Evolutionary conservation across 2,113 vertebrate species (phyloP).

Genomic region (Zosterops pallidus): DNA sequence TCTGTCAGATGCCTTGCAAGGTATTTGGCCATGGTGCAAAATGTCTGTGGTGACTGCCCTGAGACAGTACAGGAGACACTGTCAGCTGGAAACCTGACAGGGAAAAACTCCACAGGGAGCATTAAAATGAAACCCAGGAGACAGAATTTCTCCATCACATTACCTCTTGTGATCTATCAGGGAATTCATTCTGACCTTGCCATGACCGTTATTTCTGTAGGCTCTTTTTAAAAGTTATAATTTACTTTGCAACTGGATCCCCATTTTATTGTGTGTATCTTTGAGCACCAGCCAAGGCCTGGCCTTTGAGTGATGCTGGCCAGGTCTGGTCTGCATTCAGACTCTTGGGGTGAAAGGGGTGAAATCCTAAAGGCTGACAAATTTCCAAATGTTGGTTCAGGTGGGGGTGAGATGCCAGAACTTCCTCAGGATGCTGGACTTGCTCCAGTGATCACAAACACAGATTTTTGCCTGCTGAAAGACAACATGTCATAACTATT

Average conservation of each 20-base stretch:
- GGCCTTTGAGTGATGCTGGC: background rate
- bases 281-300: background rate
- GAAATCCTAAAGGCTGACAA: background rate
- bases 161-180: background rate
- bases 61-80: background rate
- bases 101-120: background rate
- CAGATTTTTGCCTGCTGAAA: background rate
- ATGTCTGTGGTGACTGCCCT: background rate
- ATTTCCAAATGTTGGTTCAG: slow-evolving; percentile 38
- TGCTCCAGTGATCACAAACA: slow-evolving; percentile 20
- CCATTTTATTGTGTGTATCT: background rate
- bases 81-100: background rate
- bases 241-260: slow-evolving; percentile 28
- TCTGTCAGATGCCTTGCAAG: background rate
- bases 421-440: slow-evolving; percentile 20
- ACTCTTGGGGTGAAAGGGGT: background rate
- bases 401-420: slow-evolving; percentile 21
- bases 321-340: background rate
- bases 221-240: background rate
- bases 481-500: background rate
- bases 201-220: background rate
- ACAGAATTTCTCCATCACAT: background rate
- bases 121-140: background rate
- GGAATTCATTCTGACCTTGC: background rate
- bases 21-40: background rate